A percentile compares a stretch with the other conserved stretches of the same genome.
Conservation (phyloP, 1,140 invertebrate genomes). For the Cotesia typhae region DNA sequence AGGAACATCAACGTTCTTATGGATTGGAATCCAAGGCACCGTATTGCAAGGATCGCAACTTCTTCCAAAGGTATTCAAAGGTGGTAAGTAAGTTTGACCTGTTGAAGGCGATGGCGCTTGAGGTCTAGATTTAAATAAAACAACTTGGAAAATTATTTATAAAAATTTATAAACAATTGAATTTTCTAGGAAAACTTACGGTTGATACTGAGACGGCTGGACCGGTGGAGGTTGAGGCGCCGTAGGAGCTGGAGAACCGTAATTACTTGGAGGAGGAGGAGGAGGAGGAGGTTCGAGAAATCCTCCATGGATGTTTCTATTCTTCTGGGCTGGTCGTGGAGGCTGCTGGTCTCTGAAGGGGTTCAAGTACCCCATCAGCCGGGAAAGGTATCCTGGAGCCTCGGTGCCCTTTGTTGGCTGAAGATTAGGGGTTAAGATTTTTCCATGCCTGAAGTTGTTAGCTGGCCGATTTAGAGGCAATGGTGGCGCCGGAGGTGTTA, state of each 20-base stretch:
- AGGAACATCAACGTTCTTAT: conserved; percentile 24
- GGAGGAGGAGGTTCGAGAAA: conserved; percentile 1
- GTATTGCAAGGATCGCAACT: conserved; percentile 79
- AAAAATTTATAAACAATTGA: not conserved
- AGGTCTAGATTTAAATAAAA: conserved; percentile 23
- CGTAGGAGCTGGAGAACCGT: conserved; percentile 6
- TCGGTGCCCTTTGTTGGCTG: conserved; percentile 30
- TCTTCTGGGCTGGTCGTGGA: not conserved
- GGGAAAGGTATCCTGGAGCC: conserved; percentile 52
- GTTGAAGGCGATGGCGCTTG: conserved; percentile 33
- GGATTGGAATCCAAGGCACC: conserved; percentile 80
- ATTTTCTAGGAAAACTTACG: conserved; percentile 18
- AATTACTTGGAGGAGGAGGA: not conserved
- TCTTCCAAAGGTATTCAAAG: conserved; percentile 48
- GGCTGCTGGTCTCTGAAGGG: conserved; percentile 45
- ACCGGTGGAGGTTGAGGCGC: not conserved
- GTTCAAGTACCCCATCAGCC: conserved; percentile 56
- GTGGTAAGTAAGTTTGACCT: conserved; percentile 29
- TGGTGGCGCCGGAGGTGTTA: conserved; percentile 55
- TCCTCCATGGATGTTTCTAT: conserved; percentile 8
- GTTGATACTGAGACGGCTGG: conserved; percentile 7
- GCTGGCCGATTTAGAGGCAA: not conserved
- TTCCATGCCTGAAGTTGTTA: not conserved
- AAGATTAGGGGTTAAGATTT: conserved; percentile 4
- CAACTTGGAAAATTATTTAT: conserved; percentile 1